phyloP scores from a whole-genome alignment of 2,797 vertebrate genomes.

The Salmo trutta region DNA sequence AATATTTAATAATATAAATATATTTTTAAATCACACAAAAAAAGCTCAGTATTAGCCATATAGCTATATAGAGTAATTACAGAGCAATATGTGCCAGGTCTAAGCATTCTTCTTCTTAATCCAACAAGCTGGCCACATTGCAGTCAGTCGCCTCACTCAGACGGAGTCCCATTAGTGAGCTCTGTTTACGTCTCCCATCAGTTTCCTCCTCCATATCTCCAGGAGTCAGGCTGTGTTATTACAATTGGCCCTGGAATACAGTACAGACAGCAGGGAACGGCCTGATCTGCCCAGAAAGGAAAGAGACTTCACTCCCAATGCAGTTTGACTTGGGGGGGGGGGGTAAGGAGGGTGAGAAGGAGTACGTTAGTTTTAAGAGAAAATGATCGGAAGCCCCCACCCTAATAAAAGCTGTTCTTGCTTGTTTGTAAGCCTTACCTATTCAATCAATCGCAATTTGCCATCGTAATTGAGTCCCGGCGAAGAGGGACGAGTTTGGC shows the following conservation, averaged over 20 bases:
- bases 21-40: no score
- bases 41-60: no score
- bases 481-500: slow-evolving; percentile 51
- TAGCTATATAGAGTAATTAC: slow-evolving; percentile 6
- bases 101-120: slow-evolving; percentile 20
- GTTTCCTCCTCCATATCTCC: background rate
- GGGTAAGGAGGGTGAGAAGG: background rate
- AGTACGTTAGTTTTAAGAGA: slow-evolving; percentile 6
- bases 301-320: background rate
- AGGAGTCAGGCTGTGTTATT: background rate
- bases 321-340: background rate
- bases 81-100: slow-evolving; percentile 11
- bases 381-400: slow-evolving; percentile 38
- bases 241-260: background rate
- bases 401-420: slow-evolving; percentile 18
- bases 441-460: slow-evolving; percentile 61
- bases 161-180: background rate
- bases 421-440: slow-evolving; percentile 44
- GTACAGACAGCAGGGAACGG: background rate
- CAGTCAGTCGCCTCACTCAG: background rate
- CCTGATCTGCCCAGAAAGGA: background rate
- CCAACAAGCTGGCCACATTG: background rate
- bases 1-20: no score
- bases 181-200: background rate
- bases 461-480: slow-evolving; percentile 50